Evolutionary conservation across 2,797 vertebrate genomes (phyloP), one percentile per base, ranked within the genome.

Genomic region (Coregonus suidteri): DNA sequence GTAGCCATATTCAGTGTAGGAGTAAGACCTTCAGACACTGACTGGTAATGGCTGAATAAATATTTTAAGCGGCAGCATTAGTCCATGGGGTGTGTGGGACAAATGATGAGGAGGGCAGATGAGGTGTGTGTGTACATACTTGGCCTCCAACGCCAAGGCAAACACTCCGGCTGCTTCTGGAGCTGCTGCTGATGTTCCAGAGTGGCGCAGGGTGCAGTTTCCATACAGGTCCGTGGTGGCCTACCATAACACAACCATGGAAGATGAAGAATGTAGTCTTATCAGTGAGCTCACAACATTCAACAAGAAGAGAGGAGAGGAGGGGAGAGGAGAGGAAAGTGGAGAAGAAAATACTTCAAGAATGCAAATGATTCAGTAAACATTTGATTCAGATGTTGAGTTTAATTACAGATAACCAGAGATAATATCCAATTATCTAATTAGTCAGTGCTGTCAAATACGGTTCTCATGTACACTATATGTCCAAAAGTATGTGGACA

Each of bases 211-310:
- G 0, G 98, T 99, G 84, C 98, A 99, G 94, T 99, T 99, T 75
- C 98, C 98, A 5, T 99, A 99, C 86, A 99, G 86, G 91, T 99
- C 98, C 53, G 98, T 99, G n/a, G 98, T 99, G 65, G 98, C 98
- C 98, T 99, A 89, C 77, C 93, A 93, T 3, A 84, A 88, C 47
- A 88, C 86, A 77, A 84, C 34, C 15, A 78, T 30, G 76, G 20
- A 51, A 4, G 56, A 65, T 6, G 1, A 25, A 70, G 0, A 56
- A 5, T 30, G 71, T 34, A 18, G 71, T 68, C 65, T 14, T 13
- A 30, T 6, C 35, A 41, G 25, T 25, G 25, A 25, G 25, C 25
- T 25, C 25, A 25, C 25, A 25, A 25, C 25, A 25, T 25, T 25
- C 25, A 25, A 25, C 25, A 25, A 25, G 25, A 25, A 25, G 25